Base-by-base conservation (phyloP, 2,888 invertebrate genomes). In the Yponomeuta evonymella region DNA sequence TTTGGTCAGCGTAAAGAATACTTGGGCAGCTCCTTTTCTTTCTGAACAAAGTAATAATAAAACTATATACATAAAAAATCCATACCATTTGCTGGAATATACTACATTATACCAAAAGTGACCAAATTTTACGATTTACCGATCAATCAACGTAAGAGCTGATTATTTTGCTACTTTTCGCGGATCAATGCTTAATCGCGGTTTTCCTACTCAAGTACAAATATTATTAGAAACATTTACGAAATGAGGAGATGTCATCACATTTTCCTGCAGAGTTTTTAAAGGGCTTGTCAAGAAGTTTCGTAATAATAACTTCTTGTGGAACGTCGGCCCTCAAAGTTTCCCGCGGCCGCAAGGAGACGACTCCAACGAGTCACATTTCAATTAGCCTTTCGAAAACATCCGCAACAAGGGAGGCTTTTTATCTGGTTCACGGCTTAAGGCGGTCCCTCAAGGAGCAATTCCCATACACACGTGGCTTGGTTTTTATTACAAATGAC, bases 271-370 rank as follows among this genome's bases (percentile, higher is more conserved):
- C 43, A 9, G 33, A 67, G 33, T 67, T 67, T 67, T 67, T 43
- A 43, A 67, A 36, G 67, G 65, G 65, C 65, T 36, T 67, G 67
- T 67, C 67, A 43, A 43, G 67, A 67, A 67, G 36, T 67, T 67
- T n/a, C 36, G 43, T 67, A 67, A 67, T 36, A 67, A 67, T 67
- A 67, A 67, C 33, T 43, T 43, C 43, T 43, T 15, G 67, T 43
- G 36, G 67, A 43, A 67, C 67, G 67, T 66, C 67, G 43, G 15
- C 36, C 43, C 43, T 36, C 36, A 43, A 67, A 67, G 33, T n/a
- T 67, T 67, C n/a, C 12, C 30, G 30, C n/a, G 67, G 67, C 48
- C 43, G 36, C 67, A 43, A 65, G 30, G 12, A 65, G 67, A 67
- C n/a, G 67, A 43, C 67, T 33, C 15, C 15, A 36, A 67, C 43